Conservation (phyloP, 1,140 invertebrate genomes). For the Coenobita brevimanus region DNA sequence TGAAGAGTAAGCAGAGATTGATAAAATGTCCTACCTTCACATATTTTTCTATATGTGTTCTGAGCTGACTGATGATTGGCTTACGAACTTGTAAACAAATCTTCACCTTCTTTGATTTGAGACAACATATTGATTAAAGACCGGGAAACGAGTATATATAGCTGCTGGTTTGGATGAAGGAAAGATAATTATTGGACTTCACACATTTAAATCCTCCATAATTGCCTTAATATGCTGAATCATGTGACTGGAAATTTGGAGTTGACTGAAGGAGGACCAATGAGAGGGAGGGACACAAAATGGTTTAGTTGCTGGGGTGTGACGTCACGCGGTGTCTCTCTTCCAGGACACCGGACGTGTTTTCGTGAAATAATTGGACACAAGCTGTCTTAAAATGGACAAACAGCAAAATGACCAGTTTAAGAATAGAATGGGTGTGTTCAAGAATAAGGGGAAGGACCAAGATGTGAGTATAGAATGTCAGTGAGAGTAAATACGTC, state of each 20-base stretch:
- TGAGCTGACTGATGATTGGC: background rate
- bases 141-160: no score
- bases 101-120: no score
- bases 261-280: no score
- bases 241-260: no score
- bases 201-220: no score
- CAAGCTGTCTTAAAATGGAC: constrained; percentile 33
- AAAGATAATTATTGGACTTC: no score
- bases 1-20: no score
- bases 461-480: constrained; percentile 86
- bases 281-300: no score
- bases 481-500: no score
- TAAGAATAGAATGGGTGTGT: constrained; percentile 73
- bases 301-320: background rate
- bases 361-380: constrained; percentile 13
- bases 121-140: no score
- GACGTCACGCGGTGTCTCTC: constrained; percentile 62
- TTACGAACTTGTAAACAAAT: constrained; percentile 7
- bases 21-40: background rate
- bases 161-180: no score
- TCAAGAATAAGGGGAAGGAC: constrained; percentile 98
- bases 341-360: constrained; percentile 50
- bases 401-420: constrained; percentile 57
- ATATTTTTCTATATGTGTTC: background rate
- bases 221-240: no score